Evolutionary conservation across 2,888 invertebrate species (phyloP).

Genomic region (Adineta ricciae): DNA sequence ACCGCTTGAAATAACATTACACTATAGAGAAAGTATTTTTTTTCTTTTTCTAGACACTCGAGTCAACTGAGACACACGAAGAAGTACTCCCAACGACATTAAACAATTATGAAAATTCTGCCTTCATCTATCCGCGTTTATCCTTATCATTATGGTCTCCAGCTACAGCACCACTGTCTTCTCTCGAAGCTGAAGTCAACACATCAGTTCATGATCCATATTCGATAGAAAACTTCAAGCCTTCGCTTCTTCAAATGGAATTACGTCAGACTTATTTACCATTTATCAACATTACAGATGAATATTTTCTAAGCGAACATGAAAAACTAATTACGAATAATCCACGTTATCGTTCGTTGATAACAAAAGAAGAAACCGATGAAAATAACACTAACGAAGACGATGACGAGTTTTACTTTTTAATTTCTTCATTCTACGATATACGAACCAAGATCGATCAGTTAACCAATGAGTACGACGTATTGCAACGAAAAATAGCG

Average conservation of each 20-base stretch:
- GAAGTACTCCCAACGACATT: not conserved
- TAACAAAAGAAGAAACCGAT: not conserved
- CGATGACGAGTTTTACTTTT: slow-evolving; percentile 5
- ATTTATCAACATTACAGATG: not conserved
- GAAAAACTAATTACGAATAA: not conserved
- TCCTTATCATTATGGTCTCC: not conserved
- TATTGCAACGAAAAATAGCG: slow-evolving; percentile 9
- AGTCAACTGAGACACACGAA: not conserved
- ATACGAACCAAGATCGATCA: slow-evolving; percentile 13
- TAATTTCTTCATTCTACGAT: slow-evolving; percentile 15
- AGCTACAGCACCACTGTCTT: slow-evolving; percentile 13
- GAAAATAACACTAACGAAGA: not conserved
- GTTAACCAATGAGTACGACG: slow-evolving; percentile 12
- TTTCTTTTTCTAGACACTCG: not conserved
- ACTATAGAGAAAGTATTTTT: too few species aligned
- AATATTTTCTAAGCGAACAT: not conserved
- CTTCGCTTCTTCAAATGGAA: not conserved
- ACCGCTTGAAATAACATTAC: too few species aligned
- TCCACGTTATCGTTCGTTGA: not conserved
- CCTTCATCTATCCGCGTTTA: not conserved
- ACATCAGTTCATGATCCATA: not conserved
- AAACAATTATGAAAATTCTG: not conserved
- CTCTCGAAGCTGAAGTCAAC: not conserved
- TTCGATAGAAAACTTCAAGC: not conserved
- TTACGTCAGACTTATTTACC: slow-evolving; percentile 10